Evolutionary conservation across 2,797 vertebrate genomes (phyloP), one percentile per base, ranked within the genome.

Genomic region (Labroides dimidiatus): DNA sequence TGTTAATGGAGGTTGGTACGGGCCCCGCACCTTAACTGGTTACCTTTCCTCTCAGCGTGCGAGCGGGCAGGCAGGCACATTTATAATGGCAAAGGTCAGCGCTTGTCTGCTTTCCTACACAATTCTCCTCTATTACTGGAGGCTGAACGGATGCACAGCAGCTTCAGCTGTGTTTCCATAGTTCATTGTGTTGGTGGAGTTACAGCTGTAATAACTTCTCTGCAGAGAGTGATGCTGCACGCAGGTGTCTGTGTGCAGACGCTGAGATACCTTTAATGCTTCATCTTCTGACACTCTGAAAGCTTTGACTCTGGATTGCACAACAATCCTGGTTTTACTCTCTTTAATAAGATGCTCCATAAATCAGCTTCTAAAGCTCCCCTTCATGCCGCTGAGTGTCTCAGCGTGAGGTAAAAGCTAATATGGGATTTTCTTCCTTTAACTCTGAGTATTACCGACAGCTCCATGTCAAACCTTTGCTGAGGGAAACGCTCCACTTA

Each of bases 81-180:
- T 91, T 91, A 89, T 85, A 85, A 90, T 87, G 87, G 85, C 91
- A 89, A 90, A 88, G 91, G 89, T 93, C 89, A 88, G 88, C 87
- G 87, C 85, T 86, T 89, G 71, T 84, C 77, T 75, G 83, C 76
- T 75, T 68, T 81, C 69, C 69, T 75, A 75, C 74, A 85, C 77
- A 89, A 78, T 52, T 30, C 70, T 57, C 39, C 65, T 77, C 76
- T 80, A 76, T 87, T 76, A 83, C 87, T 54, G 43, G 43, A 68
- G 85, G 80, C 80, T 73, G 74, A 72, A 69, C 87, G 84, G 78
- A 78, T n/a, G 68, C 80, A 69, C 21, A 72, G 72, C 77, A 69
- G 59, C 68, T 84, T 74, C 80, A 81, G 81, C 80, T 78, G 72
- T 55, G 65, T 78, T 79, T 72, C 64, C 77, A 62, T 54, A 67